These are phyloP conservation scores for Herminia tarsipennalis DNA, from an alignment of 2,888 invertebrate genomes.

Conservation along the genomic window DNA sequence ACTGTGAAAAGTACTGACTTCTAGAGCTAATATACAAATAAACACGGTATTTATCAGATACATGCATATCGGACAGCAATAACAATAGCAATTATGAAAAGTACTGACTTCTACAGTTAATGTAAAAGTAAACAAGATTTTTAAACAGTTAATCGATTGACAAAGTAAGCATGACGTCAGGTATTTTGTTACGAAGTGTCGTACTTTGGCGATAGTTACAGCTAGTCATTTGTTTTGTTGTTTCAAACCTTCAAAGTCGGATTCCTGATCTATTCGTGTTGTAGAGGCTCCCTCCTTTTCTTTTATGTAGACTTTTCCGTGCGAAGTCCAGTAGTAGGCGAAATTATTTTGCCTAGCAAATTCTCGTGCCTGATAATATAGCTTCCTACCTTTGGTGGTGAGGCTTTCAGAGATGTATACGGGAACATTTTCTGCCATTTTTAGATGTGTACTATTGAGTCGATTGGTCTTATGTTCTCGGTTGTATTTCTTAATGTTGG, in stretches of 20 bases:
- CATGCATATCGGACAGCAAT: no score
- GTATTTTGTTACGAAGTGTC: no score
- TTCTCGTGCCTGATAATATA: not conserved
- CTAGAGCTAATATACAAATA: no score
- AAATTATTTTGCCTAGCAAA: not conserved
- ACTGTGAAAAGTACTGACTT: no score
- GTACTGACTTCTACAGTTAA: no score
- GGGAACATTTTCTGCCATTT: not conserved
- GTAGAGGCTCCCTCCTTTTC: not conserved
- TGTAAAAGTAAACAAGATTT: no score
- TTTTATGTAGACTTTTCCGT: not conserved
- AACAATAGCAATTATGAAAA: no score
- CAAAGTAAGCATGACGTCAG: no score
- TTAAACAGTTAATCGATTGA: no score
- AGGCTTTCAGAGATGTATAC: not conserved
- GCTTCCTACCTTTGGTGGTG: not conserved
- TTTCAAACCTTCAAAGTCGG: not conserved
- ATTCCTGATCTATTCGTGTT: not conserved
- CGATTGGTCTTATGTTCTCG: not conserved
- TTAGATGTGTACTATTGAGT: not conserved
- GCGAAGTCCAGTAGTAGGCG: not conserved
- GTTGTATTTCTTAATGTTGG: no score
- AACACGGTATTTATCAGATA: no score
- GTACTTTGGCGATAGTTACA: no score
- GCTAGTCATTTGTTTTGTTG: not conserved